Base-by-base conservation (phyloP, 2,888 invertebrate genomes). In the Andrena minutula region DNA sequence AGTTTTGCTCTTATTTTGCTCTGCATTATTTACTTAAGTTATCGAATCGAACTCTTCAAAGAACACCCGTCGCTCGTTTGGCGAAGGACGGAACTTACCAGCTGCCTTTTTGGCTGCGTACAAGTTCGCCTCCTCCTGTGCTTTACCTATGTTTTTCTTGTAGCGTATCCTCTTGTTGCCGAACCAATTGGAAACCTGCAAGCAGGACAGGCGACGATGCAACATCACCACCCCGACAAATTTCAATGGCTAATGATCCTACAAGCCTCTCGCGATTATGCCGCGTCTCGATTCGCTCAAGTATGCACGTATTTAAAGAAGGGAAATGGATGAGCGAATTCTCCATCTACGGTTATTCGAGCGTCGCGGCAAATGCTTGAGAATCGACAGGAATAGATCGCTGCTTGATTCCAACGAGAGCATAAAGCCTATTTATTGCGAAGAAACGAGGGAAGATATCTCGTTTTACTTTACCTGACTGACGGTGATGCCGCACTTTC, bases 61-160 rank as follows among this genome's bases (percentile, higher is more conserved):
- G 80, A 79, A 87, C 89, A 88, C 88, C 88, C 88, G 74, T 85
- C 85, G 88, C 82, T 88, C 80, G 51, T 85, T 80, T 80, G 82
- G 35, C 85, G 85, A 88, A 86, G 79, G 82, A 82, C 76, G 78
- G 69, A 89, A 95, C 92, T 95, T 95, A 95, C 98, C 98, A 89
- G 98, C 98, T 89, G 98, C 98, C 94, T 99, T 99, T 95, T 99
- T 99, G 87, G 99, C 99, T 82, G 99, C 99, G 95, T 99, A 99
- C 93, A 99, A 95, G 95, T 99, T 99, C 79, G 99, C 99, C 95
- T 99, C 99, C 95, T 99, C 99, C 94, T 99, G 99, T 77, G 99
- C 99, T 95, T 99, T 99, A 92, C 99, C 99, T 90, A 99, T 99
- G 95, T 99, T 99, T 95, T 99, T 99, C 97, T 99, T 99, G 95